These are phyloP conservation scores for Encarsia formosa DNA, from an alignment of 2,888 invertebrate species.

Conservation along the genomic window DNA sequence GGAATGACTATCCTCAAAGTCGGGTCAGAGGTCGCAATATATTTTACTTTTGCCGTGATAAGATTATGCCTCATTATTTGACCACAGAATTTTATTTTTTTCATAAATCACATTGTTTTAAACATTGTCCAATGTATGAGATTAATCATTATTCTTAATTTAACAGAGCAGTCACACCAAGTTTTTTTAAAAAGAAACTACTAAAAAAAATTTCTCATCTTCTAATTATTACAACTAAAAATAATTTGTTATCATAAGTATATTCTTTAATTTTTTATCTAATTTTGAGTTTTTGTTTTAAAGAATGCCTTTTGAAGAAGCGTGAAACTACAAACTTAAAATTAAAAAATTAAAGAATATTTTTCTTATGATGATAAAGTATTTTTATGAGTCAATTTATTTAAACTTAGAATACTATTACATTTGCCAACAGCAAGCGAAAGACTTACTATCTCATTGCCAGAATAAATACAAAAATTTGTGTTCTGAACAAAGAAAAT, in stretches of 20 bases:
- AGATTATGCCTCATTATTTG: conserved; percentile 4
- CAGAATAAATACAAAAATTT: background rate
- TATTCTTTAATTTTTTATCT: conserved; percentile 16
- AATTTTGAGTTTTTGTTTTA: conserved; percentile 14
- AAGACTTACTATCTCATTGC: conserved; percentile 2
- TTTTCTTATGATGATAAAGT: conserved; percentile 17
- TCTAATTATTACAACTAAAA: conserved; percentile 4
- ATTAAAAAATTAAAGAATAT: conserved; percentile 12
- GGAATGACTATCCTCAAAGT: conserved; percentile 23
- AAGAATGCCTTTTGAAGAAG: conserved; percentile 4
- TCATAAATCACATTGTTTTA: conserved; percentile 5
- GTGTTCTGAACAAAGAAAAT: background rate
- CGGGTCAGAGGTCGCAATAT: conserved; percentile 21
- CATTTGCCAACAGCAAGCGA: conserved; percentile 2
- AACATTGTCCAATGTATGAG: conserved; percentile 13
- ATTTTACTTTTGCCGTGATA: conserved; percentile 12
- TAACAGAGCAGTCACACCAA: no score
- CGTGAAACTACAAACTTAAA: background rate
- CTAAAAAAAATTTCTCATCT: no score
- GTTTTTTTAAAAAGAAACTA: no score
- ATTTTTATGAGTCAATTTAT: conserved; percentile 18
- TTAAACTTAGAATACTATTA: conserved; percentile 1
- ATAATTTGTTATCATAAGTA: conserved; percentile 6
- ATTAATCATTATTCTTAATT: conserved; percentile 14
- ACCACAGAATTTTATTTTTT: conserved; percentile 11